phyloP scores from a whole-genome alignment of 1,140 invertebrate genomes.

The Ceratitis capitata region DNA sequence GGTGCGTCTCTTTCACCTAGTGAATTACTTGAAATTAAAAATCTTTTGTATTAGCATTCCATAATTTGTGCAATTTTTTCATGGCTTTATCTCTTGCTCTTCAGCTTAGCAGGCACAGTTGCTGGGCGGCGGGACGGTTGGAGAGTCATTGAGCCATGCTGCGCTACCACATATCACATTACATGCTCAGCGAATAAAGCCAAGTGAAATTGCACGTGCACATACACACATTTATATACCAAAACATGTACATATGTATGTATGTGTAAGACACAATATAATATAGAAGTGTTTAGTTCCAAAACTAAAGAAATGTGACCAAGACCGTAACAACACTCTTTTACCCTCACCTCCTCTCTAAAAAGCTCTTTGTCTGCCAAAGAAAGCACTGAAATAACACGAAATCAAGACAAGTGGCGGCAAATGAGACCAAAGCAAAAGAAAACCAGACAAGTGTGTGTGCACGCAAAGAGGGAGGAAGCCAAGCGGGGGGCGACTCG shows the following conservation, averaged over 20 bases:
- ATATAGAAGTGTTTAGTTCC: too few species aligned
- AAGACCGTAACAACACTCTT: background rate
- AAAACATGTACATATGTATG: background rate
- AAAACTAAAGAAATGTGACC: background rate
- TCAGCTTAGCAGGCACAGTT: too few species aligned
- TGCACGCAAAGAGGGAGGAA: background rate
- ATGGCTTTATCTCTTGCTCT: too few species aligned
- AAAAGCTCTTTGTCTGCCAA: too few species aligned
- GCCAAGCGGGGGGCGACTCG: background rate
- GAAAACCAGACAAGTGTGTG: too few species aligned
- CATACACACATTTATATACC: background rate
- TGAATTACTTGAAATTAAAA: too few species aligned
- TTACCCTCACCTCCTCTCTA: too few species aligned
- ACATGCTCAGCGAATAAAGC: background rate
- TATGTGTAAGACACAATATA: background rate
- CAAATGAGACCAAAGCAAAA: background rate
- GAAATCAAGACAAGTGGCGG: background rate
- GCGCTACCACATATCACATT: constrained; percentile 1
- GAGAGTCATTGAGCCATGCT: background rate
- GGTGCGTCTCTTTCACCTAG: too few species aligned
- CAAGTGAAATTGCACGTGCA: background rate
- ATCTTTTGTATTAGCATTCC: too few species aligned
- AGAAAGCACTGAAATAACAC: background rate
- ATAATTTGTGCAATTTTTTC: too few species aligned
- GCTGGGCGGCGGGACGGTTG: too few species aligned